Evolutionary conservation across 2,113 vertebrate genomes (phyloP), one percentile per base, ranked within the genome.

Genomic region (Gobius niger): DNA sequence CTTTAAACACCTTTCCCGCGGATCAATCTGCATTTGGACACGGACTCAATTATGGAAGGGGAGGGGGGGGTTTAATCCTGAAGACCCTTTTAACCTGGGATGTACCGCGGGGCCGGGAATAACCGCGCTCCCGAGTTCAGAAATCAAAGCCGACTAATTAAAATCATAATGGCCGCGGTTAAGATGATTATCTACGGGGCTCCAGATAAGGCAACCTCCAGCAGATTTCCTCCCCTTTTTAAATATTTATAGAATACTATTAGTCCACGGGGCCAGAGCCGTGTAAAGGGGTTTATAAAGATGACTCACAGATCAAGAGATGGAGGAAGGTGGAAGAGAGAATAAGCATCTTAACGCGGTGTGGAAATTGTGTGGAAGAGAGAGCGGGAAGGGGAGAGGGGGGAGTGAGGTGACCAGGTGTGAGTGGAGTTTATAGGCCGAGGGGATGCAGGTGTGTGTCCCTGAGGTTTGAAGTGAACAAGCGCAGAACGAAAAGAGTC

Each of bases 101-200:
- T 78, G 72, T 82, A 66, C 83, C 68, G 47, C 65, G 9, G 80
- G 84, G 65, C 80, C 75, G 67, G 73, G 76, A 86, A 90, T 83
- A 90, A 88, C 82, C 84, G 65, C 16, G 62, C 81, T 86, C 59
- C 84, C 4, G 54, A 87, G 71, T 82, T 80, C 63, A 69, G 65
- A 81, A 91, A 91, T 91, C 86, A 90, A 90, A 92, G 90, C 77
- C 67, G 82, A 78, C 77, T 90, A 87, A 91, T 90, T 92, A 89
- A 91, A 90, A 89, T 88, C 80, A 87, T 90, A 91, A 92, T 90
- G 84, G 89, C 81, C 77, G 62, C 70, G 82, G 89, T 88, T 89
- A 90, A 91, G 90, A 91, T 92, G 89, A 91, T 91, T 89, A 89
- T 90, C 89, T 16, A 67, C 62, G 34, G 70, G 68, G 75, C 75